phyloP scores from a whole-genome alignment of 2,888 invertebrate species.

The Asteroscopus sphinx region DNA sequence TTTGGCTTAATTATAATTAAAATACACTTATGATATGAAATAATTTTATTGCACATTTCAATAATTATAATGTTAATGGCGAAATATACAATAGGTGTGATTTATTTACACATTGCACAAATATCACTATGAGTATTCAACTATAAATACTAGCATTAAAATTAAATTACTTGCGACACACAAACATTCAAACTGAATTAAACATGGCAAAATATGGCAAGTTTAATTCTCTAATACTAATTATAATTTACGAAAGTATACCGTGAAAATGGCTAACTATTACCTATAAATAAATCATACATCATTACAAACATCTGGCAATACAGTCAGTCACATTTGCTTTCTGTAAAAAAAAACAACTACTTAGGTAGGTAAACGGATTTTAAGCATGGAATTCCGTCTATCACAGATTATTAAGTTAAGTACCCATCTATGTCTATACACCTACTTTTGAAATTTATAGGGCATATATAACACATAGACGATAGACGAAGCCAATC shows the following conservation, averaged over 20 bases:
- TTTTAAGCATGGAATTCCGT: slow-evolving; percentile 50
- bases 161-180: slow-evolving; percentile 48
- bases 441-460: slow-evolving; percentile 11
- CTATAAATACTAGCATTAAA: slow-evolving; percentile 51
- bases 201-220: slow-evolving; percentile 86
- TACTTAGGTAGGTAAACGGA: slow-evolving; percentile 22
- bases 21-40: slow-evolving; percentile 48
- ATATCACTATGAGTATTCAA: slow-evolving; percentile 64
- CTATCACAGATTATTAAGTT: slow-evolving; percentile 76
- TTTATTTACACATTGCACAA: slow-evolving; percentile 66
- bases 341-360: slow-evolving; percentile 29
- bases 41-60: slow-evolving; percentile 78
- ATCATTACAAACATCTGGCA: slow-evolving; percentile 37
- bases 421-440: no score
- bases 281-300: slow-evolving; percentile 39
- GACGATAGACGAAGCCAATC: no score
- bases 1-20: slow-evolving; percentile 46
- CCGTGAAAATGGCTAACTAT: slow-evolving; percentile 63
- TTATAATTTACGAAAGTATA: slow-evolving; percentile 50
- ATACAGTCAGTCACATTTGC: slow-evolving; percentile 43
- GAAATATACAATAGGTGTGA: slow-evolving; percentile 51
- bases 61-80: slow-evolving; percentile 56
- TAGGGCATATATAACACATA: neutral
- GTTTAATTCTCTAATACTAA: slow-evolving; percentile 79
- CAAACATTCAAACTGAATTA: slow-evolving; percentile 72